Evolutionary conservation across 2,888 invertebrate species (phyloP).

Genomic region (Mallateleia sp.): DNA sequence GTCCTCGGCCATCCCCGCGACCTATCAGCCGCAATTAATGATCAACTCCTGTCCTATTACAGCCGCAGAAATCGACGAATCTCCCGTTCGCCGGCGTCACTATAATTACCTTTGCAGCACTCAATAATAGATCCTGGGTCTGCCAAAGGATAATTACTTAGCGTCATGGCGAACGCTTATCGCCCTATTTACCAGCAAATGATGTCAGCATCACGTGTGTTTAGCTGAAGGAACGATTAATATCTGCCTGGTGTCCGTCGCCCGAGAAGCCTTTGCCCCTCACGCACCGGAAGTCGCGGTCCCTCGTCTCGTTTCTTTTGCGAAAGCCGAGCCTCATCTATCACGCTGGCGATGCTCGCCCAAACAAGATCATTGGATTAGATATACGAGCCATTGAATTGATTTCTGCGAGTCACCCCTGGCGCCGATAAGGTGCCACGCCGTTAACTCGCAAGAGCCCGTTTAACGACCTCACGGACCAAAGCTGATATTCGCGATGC

Average conservation of each 20-base stretch:
- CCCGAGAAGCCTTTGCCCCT: slow-evolving; percentile 72
- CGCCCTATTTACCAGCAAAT: slow-evolving; percentile 78
- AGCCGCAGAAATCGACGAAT: too few relatives aligned
- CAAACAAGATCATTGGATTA: slow-evolving; percentile 87
- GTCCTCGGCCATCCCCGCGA: too few relatives aligned
- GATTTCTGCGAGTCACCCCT: slow-evolving; percentile 80
- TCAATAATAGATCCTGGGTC: background rate
- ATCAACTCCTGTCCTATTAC: too few relatives aligned
- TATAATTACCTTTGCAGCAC: background rate
- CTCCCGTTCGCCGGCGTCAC: background rate
- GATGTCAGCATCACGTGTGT: slow-evolving; percentile 75
- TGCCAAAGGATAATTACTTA: slow-evolving; percentile 27
- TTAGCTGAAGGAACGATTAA: slow-evolving; percentile 86
- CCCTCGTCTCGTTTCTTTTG: slow-evolving; percentile 78
- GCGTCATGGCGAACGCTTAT: slow-evolving; percentile 83
- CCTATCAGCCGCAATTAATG: too few relatives aligned
- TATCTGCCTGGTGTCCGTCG: slow-evolving; percentile 80
- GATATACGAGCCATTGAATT: slow-evolving; percentile 87
- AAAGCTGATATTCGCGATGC: slow-evolving; percentile 19
- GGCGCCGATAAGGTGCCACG: slow-evolving; percentile 58
- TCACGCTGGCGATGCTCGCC: slow-evolving; percentile 78
- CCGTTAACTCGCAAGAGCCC: slow-evolving; percentile 14
- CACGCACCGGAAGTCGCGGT: slow-evolving; percentile 86
- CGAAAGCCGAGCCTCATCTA: slow-evolving; percentile 83
- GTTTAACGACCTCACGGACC: slow-evolving; percentile 46